Evolutionary conservation across 2,113 vertebrate genomes (phyloP), one percentile per base, ranked within the genome.

Genomic region (Nibea coibor): DNA sequence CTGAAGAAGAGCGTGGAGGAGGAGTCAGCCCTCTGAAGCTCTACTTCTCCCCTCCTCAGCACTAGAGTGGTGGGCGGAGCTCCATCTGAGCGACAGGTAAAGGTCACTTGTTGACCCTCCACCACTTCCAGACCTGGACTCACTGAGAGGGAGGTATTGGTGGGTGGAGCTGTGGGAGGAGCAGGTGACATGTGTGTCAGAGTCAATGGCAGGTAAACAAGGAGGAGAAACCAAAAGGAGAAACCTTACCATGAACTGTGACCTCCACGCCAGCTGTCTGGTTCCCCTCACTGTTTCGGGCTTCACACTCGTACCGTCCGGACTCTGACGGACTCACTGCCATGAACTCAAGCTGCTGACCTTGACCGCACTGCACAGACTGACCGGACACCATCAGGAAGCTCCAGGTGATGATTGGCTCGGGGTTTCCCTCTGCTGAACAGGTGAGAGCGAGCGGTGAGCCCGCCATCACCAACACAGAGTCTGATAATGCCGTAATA

Each of bases 51-150:
- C 51, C 86, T 92, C 76, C 79, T 94, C 45, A 95, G 82, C 20
- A 92, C 89, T 31, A 94, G 81, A 20, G 53, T 86, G 26, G 91
- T 66, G 69, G 88, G 76, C 0, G 93, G 84, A 68, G 81, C 74
- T 50, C 91, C 89, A 0, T 83, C 43, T 42, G 91, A 89, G 26
- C 9, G 71, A 31, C 92, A 93, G 77, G 77, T 87, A 0, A 93
- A 84, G 63, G 84, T 95, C 81, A 87, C 51, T 59, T 53, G 48
- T 42, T 86, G 80, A 61, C 91, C 92, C 50, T 93, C 92, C 43
- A 89, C 90, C 2, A 84, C 78, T 31, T 74, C 85, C 42, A 83
- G 81, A 63, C 86, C 93, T 67, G 92, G 93, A 75, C 92, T 95
- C 84, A 92, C 78, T 10, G 19, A 86, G 58, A 96, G 85, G 3